Evolutionary conservation across 2,113 vertebrate genomes (phyloP).

Genomic region (Trematomus loennbergii): DNA sequence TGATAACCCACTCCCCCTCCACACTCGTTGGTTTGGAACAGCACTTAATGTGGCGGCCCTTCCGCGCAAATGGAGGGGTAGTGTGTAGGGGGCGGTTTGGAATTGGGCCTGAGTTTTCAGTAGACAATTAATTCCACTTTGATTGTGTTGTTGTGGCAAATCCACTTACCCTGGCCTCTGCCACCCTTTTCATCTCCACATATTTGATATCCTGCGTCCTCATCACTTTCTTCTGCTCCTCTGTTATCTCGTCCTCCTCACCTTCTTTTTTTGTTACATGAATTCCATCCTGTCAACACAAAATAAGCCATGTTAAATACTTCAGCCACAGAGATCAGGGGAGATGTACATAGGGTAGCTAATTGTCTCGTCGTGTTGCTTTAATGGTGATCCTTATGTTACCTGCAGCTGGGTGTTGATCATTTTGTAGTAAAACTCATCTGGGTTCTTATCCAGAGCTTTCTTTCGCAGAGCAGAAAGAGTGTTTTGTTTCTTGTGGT

Average conservation of each 20-base stretch:
- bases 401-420: conserved; percentile 89
- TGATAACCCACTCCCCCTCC: too few species aligned
- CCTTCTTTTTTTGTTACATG: conserved; percentile 84
- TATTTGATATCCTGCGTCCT: conserved; percentile 94
- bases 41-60: too few species aligned
- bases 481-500: conserved; percentile 92
- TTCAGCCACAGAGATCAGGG: neutral
- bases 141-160: neutral
- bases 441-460: conserved; percentile 94
- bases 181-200: conserved; percentile 94
- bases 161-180: conserved; percentile 89
- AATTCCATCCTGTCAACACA: conserved; percentile 89
- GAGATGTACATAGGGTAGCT: fast-evolving
- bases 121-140: neutral
- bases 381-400: neutral
- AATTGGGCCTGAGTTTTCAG: neutral
- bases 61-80: too few species aligned
- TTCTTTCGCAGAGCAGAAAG: conserved; percentile 91
- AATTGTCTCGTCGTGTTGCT: too few species aligned
- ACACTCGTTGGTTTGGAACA: too few species aligned
- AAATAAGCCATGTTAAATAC: neutral
- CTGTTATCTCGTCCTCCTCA: conserved; percentile 86
- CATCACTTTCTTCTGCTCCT: conserved; percentile 94
- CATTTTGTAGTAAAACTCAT: conserved; percentile 99
- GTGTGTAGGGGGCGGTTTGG: too few species aligned